Conservation (phyloP, 2,797 vertebrate species). For the Lepus townsendii region DNA sequence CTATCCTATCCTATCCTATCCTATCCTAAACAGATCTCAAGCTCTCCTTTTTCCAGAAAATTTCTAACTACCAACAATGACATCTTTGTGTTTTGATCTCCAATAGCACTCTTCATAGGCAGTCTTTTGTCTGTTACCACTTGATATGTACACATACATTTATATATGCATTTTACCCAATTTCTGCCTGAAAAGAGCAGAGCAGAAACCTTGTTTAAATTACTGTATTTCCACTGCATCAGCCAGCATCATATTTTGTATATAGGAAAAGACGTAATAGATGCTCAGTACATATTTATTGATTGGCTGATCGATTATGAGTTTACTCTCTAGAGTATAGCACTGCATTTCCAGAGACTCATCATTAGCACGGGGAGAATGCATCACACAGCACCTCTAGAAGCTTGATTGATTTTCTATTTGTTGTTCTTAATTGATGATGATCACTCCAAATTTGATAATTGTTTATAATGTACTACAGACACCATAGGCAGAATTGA, state of each 20-base stretch:
- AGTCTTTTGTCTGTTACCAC: background rate
- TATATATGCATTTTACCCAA: background rate
- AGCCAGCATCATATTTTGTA: slow-evolving; percentile 36
- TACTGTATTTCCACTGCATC: background rate
- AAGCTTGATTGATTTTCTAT: slow-evolving; percentile 62
- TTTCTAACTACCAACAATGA: background rate
- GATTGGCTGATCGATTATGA: slow-evolving; percentile 60
- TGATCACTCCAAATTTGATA: slow-evolving; percentile 58
- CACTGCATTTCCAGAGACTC: slow-evolving; percentile 50
- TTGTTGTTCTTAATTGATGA: slow-evolving; percentile 55
- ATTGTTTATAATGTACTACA: slow-evolving; percentile 56
- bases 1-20: too few relatives aligned
- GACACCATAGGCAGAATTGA: background rate
- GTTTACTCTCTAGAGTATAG: slow-evolving; percentile 14
- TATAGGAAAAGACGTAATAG: slow-evolving; percentile 13
- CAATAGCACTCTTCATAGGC: background rate
- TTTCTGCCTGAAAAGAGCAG: background rate
- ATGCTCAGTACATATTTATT: slow-evolving; percentile 26
- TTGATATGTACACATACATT: background rate
- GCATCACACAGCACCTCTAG: background rate
- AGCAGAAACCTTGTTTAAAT: slow-evolving; percentile 5
- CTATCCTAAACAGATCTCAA: background rate
- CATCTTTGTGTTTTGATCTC: background rate
- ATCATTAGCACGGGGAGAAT: slow-evolving; percentile 29
- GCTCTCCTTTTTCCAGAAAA: slow-evolving; percentile 6